Conservation (phyloP, 2,888 invertebrate species). For the Andrena praecox region DNA sequence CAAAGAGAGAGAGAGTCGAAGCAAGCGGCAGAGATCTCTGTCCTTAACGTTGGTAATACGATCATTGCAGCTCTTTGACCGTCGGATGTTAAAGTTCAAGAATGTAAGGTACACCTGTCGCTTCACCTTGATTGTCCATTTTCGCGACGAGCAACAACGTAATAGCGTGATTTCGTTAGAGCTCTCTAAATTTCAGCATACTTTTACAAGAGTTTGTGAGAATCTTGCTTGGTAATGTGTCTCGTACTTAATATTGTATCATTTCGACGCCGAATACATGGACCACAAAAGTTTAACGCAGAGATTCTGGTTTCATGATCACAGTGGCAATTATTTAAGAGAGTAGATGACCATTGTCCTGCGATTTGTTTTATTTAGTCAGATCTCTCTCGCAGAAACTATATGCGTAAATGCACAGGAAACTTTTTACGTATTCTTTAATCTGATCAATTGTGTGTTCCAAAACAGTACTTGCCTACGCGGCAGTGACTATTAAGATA, state of each 20-base stretch:
- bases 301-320: constrained; percentile 50
- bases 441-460: constrained; percentile 78
- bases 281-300: constrained; percentile 55
- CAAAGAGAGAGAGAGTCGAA: constrained; percentile 10
- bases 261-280: constrained; percentile 54
- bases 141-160: background rate
- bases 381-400: constrained; percentile 56
- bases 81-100: constrained; percentile 38
- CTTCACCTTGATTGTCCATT: constrained; percentile 16
- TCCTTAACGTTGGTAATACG: constrained; percentile 32
- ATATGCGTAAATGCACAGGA: constrained; percentile 54
- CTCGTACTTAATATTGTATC: constrained; percentile 69
- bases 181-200: constrained; percentile 47
- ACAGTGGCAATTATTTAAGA: constrained; percentile 55
- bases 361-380: constrained; percentile 62
- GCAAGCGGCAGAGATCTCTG: constrained; percentile 41
- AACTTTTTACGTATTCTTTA: constrained; percentile 70
- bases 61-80: constrained; percentile 43
- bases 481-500: constrained; percentile 77
- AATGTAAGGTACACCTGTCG: constrained; percentile 2
- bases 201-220: constrained; percentile 36
- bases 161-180: constrained; percentile 41
- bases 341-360: constrained; percentile 64
- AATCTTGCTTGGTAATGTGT: constrained; percentile 50
- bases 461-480: constrained; percentile 80